Percentiles rank a stretch among this genome's conserved stretches.
Evolutionary conservation across 2,888 invertebrate genomes (phyloP).

Genomic region (Operophtera brumata): DNA sequence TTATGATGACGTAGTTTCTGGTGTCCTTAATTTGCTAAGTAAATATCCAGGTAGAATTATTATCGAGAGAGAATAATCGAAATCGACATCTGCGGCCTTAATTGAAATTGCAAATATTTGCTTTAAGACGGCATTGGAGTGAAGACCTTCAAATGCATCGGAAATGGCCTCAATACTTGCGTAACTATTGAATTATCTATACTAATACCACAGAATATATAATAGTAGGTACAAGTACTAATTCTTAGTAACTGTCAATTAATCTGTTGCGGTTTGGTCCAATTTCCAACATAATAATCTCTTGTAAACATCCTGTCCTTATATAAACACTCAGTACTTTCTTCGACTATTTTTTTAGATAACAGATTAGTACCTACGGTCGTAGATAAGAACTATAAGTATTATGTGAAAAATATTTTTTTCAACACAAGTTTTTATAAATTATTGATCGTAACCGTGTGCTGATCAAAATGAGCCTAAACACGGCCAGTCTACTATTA

Average conservation of each 20-base stretch:
- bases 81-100: slow-evolving; percentile 25
- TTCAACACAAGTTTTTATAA: too few relatives aligned
- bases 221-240: too few relatives aligned
- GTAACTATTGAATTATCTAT: slow-evolving; percentile 5
- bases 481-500: too few relatives aligned
- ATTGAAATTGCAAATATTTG: slow-evolving; percentile 33
- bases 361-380: background rate
- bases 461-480: too few relatives aligned
- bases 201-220: too few relatives aligned
- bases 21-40: too few relatives aligned
- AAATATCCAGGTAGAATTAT: too few relatives aligned
- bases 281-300: slow-evolving; percentile 39
- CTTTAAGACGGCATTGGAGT: slow-evolving; percentile 42
- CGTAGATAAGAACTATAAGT: too few relatives aligned
- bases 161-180: slow-evolving; percentile 39
- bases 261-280: slow-evolving; percentile 23
- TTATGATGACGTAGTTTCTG: too few relatives aligned
- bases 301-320: slow-evolving; percentile 50
- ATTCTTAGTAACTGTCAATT: slow-evolving; percentile 12
- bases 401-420: too few relatives aligned
- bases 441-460: too few relatives aligned
- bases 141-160: slow-evolving; percentile 49
- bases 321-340: slow-evolving; percentile 37
- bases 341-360: slow-evolving; percentile 32
- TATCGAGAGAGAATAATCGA: too few relatives aligned